Evolutionary conservation across 2,888 invertebrate species (phyloP), one percentile per base, ranked within the genome.

Genomic region (Drosophila setosimentum): DNA sequence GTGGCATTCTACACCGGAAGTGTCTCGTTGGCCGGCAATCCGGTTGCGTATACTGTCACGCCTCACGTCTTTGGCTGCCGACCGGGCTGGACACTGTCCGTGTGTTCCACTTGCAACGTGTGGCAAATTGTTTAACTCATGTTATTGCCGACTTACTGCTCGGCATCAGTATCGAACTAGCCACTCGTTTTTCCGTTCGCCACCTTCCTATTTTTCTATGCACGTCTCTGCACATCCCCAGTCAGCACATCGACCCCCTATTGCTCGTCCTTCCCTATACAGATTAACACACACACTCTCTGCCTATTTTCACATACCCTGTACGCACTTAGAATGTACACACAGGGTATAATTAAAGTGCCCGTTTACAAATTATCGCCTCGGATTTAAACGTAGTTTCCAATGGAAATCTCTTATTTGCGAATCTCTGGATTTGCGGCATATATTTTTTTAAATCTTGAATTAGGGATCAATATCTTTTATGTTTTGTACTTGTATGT

Each of bases 1-100:
- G 96, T 97, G 7, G 96, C 95, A 21, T 95, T 96, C 91, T 96
- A 96, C 93, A 95, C 95, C 21, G 95, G 95, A 75, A 95, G 96
- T 4, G 94, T 96, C 67, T 95, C 95, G 55, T 93, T 94, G 53
- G 95, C 96, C 45, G 97, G 97, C 18, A 96, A 95, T 92, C 97
- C 97, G 29, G 94, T 95, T 11, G 96, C 95, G 0, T 97, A 94
- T 93, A 95, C 97, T 6, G 94, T 96, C 30, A 96, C 96, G 2
- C 97, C 97, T 8, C 96, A 96, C 92, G 95, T 96, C 84, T 95
- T 95, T 5, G 94, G 13, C 32, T 24, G 53, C 3, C 32, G 42
- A 42, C 35, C 94, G 88, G 94, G 94, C 6, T 95, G 94, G 78
- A 96, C 96, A 0, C 96, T 96, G 86, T 94, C 95, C 79, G 96